phyloP scores from a whole-genome alignment of 2,888 invertebrate species.

The Phengaris alcon region DNA sequence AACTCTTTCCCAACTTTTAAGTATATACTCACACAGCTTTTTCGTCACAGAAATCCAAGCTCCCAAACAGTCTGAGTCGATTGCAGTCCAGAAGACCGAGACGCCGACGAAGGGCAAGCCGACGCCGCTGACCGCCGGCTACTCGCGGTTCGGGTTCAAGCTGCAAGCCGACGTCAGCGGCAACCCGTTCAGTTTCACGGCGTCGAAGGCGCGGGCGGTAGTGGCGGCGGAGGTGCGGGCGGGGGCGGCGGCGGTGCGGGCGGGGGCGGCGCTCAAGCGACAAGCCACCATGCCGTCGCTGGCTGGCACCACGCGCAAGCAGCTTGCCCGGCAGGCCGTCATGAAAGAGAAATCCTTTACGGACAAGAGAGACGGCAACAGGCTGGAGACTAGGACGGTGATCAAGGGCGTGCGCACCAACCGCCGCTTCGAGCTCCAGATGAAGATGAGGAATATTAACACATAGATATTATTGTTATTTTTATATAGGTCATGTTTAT shows the following conservation, averaged over 20 bases:
- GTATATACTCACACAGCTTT: not conserved
- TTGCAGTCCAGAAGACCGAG: slow-evolving; percentile 42
- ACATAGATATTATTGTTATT: not conserved
- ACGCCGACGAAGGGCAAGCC: slow-evolving; percentile 47
- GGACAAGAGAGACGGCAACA: slow-evolving; percentile 52
- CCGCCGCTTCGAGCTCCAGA: slow-evolving; percentile 85
- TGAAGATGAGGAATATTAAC: slow-evolving; percentile 80
- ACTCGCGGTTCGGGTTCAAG: slow-evolving; percentile 75
- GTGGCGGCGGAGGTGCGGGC: not conserved
- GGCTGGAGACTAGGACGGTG: slow-evolving; percentile 66
- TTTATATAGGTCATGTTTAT: slow-evolving; percentile 8
- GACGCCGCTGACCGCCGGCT: slow-evolving; percentile 51
- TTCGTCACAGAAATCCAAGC: slow-evolving; percentile 42
- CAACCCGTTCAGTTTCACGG: slow-evolving; percentile 61
- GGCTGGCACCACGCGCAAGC: slow-evolving; percentile 52
- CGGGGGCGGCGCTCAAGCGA: slow-evolving; percentile 40
- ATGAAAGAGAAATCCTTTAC: slow-evolving; percentile 64
- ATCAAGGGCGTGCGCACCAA: slow-evolving; percentile 85
- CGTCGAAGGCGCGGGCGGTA: slow-evolving; percentile 39
- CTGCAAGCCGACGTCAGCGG: slow-evolving; percentile 53
- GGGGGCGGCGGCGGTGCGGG: slow-evolving; percentile 34
- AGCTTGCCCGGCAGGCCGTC: slow-evolving; percentile 55
- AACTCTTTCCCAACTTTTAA: not conserved
- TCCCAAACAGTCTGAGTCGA: slow-evolving; percentile 38
- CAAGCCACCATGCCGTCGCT: slow-evolving; percentile 50